Base-by-base conservation (phyloP, 2,888 invertebrate species). In the Limnephilus rhombicus region DNA sequence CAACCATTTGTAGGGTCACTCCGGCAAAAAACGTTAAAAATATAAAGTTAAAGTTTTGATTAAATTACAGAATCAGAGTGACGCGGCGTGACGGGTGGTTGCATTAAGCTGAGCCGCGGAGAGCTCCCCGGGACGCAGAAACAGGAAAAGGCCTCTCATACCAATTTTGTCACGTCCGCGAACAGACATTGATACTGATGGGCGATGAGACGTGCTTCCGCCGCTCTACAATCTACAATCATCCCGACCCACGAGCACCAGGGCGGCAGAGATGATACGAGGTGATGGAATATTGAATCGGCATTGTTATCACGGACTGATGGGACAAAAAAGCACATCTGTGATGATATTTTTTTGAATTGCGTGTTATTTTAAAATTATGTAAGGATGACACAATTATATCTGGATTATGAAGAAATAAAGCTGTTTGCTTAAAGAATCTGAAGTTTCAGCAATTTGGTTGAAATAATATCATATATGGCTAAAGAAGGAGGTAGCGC, bases 121-220 rank as follows among this genome's bases (percentile, higher is more conserved):
- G 15, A 7, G 18, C 87, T 86, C 31, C 53, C 53, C n/a, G 85
- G 85, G 90, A 90, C 89, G 87, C 80, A 92, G 92, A 86, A 92
- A 90, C 49, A 92, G 92, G 85, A 92, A 93, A 91, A 92, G 68
- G 81, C 80, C 89, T 91, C n/a, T 45, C 34, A 85, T 91, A 85
- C 87, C 89, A 93, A 93, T 93, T 93, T 92, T 80, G 93, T 93
- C 93, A 93, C 93, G 93, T 93, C 68, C 93, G 89, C 89, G 88
- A 93, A 92, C 93, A 93, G 93, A 93, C 92, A 92, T 92, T 93
- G 87, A 93, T 92, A 93, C 93, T 93, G 93, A 93, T 93, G 93
- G 93, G 89, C 89, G 88, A 53, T 41, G 91, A 87, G 87, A 92
- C 93, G 93, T 93, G 93, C 92, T 90, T 45, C 90, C 12, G 11